Conservation (phyloP, 2,888 invertebrate species). For the Epirrita christyi region DNA sequence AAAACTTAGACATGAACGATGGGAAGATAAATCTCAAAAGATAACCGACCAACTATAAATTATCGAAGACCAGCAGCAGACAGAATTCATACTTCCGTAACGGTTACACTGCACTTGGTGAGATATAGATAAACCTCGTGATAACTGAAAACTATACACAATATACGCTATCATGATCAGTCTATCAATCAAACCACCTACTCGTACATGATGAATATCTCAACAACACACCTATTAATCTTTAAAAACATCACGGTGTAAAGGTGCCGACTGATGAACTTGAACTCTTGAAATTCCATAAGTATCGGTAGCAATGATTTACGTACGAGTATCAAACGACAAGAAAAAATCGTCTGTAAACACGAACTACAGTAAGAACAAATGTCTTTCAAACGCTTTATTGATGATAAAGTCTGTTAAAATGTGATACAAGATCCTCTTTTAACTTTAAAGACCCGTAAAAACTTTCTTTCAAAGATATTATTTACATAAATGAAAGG, state of each 20-base stretch:
- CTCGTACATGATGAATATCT: too few species aligned
- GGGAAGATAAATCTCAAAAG: not conserved
- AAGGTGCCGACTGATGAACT: not conserved
- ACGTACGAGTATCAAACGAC: too few species aligned
- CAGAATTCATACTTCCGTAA: not conserved
- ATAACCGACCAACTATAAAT: not conserved
- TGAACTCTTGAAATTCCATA: not conserved
- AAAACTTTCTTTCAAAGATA: not conserved
- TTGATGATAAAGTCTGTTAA: too few species aligned
- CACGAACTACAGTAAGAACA: too few species aligned
- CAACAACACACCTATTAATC: too few species aligned
- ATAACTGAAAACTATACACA: too few species aligned
- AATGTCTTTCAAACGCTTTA: too few species aligned
- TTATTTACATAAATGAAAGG: not conserved
- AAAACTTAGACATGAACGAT: not conserved
- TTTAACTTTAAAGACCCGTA: too few species aligned
- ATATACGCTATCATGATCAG: too few species aligned
- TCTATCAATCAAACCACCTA: too few species aligned
- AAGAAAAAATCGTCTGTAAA: too few species aligned
- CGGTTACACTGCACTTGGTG: not conserved
- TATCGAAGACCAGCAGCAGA: not conserved
- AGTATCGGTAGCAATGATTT: not conserved
- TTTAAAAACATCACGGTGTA: not conserved
- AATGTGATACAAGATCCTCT: not conserved
- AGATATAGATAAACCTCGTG: too few species aligned